Conservation (phyloP, 2,113 vertebrate species). For the Pterocles gutturalis region DNA sequence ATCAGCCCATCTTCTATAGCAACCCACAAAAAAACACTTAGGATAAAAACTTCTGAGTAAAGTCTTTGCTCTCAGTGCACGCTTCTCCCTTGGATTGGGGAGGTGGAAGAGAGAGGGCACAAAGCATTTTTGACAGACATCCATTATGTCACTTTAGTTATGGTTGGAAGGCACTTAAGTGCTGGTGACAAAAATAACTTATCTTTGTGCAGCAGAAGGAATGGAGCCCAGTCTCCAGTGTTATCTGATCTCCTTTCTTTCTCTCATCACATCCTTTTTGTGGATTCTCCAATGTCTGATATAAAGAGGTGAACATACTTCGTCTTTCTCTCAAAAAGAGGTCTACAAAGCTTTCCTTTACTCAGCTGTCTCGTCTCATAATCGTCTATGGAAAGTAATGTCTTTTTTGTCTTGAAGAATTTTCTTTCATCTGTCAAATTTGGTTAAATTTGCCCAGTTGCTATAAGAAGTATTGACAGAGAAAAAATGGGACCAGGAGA, state of each 20-base stretch:
- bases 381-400: neutral
- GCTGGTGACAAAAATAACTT: neutral
- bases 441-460: neutral
- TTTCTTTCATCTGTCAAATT: conserved; percentile 47
- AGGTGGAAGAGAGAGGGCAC: neutral
- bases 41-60: neutral
- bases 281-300: neutral
- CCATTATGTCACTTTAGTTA: neutral
- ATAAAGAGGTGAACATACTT: neutral
- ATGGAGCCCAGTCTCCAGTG: neutral
- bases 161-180: neutral
- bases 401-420: conserved; percentile 30
- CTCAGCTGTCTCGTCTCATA: conserved; percentile 33
- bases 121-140: neutral
- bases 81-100: neutral
- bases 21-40: neutral
- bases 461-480: neutral
- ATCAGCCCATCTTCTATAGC: neutral
- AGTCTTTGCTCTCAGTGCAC: neutral
- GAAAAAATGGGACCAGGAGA: neutral
- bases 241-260: neutral
- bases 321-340: conserved; percentile 22
- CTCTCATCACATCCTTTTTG: neutral
- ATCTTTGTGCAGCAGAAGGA: neutral
- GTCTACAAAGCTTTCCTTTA: conserved; percentile 16